These are phyloP conservation scores for Anhinga anhinga DNA, from an alignment of 2,113 vertebrate genomes.

Conservation along the genomic window DNA sequence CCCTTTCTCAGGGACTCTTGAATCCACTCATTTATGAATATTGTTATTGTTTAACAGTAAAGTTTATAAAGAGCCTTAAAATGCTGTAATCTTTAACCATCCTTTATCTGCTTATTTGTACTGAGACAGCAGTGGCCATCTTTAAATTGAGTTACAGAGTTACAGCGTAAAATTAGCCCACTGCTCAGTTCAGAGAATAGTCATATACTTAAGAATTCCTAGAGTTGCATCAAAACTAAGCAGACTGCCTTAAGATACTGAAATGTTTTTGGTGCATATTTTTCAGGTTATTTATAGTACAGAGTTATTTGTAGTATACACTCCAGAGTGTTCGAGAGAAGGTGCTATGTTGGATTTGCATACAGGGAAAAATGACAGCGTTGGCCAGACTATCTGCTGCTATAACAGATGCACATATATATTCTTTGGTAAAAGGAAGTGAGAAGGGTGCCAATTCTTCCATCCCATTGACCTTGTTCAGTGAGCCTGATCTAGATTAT, in stretches of 20 bases:
- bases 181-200: not conserved
- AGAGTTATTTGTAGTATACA: not conserved
- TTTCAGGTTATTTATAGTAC: constrained; percentile 24
- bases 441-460: not conserved
- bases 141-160: not conserved
- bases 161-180: not conserved
- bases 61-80: not conserved
- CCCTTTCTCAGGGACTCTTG: not conserved
- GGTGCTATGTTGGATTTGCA: not conserved
- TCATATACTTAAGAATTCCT: not conserved
- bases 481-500: not conserved
- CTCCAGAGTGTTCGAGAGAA: not conserved
- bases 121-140: not conserved
- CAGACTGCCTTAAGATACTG: not conserved
- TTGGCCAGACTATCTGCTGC: not conserved
- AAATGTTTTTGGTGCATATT: not conserved
- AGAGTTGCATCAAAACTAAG: not conserved
- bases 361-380: not conserved
- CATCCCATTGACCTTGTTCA: not conserved
- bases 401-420: not conserved
- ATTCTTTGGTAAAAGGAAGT: not conserved
- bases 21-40: not conserved
- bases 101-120: not conserved
- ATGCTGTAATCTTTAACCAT: not conserved
- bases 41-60: not conserved